Evolutionary conservation across 2,113 vertebrate genomes (phyloP).

Genomic region (Pipra filicauda): DNA sequence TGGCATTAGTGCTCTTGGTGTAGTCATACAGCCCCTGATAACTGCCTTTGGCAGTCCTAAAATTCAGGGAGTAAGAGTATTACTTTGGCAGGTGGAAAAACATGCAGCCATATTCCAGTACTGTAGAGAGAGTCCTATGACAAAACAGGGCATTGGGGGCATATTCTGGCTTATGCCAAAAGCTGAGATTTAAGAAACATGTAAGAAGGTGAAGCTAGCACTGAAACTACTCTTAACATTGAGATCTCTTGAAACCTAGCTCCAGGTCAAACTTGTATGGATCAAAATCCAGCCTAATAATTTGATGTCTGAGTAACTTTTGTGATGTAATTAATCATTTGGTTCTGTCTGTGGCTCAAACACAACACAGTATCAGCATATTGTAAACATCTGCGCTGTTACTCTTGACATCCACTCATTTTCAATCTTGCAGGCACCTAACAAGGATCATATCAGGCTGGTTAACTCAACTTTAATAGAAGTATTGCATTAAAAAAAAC

Average conservation of each 20-base stretch:
- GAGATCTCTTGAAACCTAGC: neutral
- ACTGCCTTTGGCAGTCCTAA: neutral
- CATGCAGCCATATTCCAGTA: neutral
- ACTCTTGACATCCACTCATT: neutral
- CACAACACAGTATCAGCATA: neutral
- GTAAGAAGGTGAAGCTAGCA: neutral
- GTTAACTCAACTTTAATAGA: conserved; percentile 7
- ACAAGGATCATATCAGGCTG: neutral
- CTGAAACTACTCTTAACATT: neutral
- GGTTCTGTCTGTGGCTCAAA: neutral
- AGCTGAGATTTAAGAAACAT: neutral
- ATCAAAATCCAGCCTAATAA: neutral
- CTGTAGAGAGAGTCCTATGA: neutral
- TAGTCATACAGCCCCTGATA: neutral
- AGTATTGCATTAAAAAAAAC: conserved; percentile 51
- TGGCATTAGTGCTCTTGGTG: neutral
- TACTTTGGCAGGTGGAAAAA: neutral
- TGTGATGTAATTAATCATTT: neutral
- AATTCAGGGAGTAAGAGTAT: neutral
- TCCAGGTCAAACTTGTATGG: neutral
- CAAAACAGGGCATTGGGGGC: neutral
- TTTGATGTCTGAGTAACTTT: neutral
- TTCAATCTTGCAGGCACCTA: neutral
- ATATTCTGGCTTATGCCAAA: neutral
- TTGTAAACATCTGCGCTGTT: neutral